These are phyloP conservation scores for Lepus oiostolus DNA, from an alignment of 2,797 vertebrate genomes.

Conservation along the genomic window DNA sequence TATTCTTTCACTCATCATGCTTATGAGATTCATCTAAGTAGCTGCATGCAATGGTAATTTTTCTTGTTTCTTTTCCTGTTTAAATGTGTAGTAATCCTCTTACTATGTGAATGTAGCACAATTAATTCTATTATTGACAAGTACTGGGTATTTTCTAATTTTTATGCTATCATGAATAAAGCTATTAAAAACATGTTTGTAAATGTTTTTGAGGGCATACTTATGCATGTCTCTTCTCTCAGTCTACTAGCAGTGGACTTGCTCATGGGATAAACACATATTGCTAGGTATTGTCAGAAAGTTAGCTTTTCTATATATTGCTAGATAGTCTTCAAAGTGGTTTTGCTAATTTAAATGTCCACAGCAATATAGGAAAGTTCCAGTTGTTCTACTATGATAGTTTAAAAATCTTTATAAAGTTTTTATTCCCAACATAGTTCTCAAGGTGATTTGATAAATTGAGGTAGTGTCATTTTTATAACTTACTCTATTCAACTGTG, in stretches of 20 bases:
- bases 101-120: background rate
- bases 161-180: slow-evolving; percentile 4
- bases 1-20: background rate
- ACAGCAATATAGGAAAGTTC: background rate
- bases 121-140: background rate
- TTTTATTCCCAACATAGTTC: background rate
- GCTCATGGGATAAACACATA: background rate
- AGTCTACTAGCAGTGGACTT: background rate
- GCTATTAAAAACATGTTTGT: background rate
- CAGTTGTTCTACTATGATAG: background rate
- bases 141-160: background rate
- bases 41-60: background rate
- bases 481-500: background rate
- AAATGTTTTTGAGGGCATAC: background rate
- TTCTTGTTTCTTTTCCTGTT: background rate
- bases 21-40: background rate
- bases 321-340: background rate
- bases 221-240: background rate
- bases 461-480: background rate
- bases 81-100: background rate
- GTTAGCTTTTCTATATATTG: background rate
- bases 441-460: slow-evolving; percentile 8
- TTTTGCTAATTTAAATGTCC: background rate
- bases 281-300: background rate
- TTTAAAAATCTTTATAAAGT: slow-evolving; percentile 9